Percentiles rank a stretch among this genome's conserved stretches.
phyloP scores from a whole-genome alignment of 2,888 invertebrate species.

The Eudemis profundana region DNA sequence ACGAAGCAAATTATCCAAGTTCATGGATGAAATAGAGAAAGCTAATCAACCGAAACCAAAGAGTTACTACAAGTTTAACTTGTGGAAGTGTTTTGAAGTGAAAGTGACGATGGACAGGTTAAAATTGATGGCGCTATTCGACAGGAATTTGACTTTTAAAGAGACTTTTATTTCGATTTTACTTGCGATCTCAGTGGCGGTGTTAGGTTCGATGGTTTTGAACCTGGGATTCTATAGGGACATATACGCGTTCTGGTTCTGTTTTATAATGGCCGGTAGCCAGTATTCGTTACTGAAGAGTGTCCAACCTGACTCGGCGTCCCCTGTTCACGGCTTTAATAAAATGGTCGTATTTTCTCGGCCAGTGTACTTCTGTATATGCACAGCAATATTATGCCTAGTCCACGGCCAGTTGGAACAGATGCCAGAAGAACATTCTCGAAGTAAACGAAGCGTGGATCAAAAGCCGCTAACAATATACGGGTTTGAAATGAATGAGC shows the following conservation, averaged over 20 bases:
- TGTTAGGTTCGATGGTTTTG: slow-evolving; percentile 93
- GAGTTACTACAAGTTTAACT: slow-evolving; percentile 90
- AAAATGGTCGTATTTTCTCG: slow-evolving; percentile 96
- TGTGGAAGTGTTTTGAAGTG: slow-evolving; percentile 87
- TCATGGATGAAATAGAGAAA: slow-evolving; percentile 84
- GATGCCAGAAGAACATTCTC: slow-evolving; percentile 57
- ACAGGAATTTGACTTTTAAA: slow-evolving; percentile 93
- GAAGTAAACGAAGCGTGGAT: slow-evolving; percentile 66
- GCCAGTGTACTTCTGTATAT: slow-evolving; percentile 96
- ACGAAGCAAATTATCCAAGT: slow-evolving; percentile 83
- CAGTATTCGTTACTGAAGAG: slow-evolving; percentile 99
- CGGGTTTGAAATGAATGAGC: slow-evolving; percentile 77
- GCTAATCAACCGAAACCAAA: slow-evolving; percentile 83
- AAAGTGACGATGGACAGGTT: slow-evolving; percentile 97
- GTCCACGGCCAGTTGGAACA: slow-evolving; percentile 75
- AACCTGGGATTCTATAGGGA: slow-evolving; percentile 95
- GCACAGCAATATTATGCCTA: slow-evolving; percentile 85
- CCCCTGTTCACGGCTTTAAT: slow-evolving; percentile 99
- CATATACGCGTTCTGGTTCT: slow-evolving; percentile 96
- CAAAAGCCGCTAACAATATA: slow-evolving; percentile 75
- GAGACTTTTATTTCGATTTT: slow-evolving; percentile 93
- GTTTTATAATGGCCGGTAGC: slow-evolving; percentile 98
- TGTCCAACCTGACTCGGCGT: slow-evolving; percentile 99
- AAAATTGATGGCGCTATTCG: slow-evolving; percentile 95
- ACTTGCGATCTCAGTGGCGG: slow-evolving; percentile 93